Base-by-base conservation (phyloP, 2,797 vertebrate species). In the Ispidina picta region DNA sequence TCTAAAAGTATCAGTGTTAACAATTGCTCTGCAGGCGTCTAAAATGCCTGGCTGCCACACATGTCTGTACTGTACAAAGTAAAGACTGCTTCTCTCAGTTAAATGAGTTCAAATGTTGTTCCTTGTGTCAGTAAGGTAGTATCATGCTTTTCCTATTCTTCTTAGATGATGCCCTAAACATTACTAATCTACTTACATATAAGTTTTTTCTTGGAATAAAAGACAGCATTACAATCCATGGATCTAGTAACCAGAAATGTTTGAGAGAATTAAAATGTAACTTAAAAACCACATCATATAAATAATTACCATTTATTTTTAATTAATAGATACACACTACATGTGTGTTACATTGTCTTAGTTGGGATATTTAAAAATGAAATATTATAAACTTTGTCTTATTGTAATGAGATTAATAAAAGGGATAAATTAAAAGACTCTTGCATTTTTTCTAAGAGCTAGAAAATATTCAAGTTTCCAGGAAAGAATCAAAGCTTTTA, bases 401-500 rank as follows among this genome's bases (percentile, higher is more conserved):
- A 79, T 72, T 88, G 33, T 71, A 91, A 92, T 94, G 90, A 94
- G 46, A 81, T 86, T 74, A 82, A 73, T 91, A 91, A 96, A 93
- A 92, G n/a, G 26, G 65, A 93, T 58, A 78, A 93, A 95, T 95
- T 94, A 83, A 81, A 85, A 92, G 6, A 52, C 65, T 72, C 56
- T 37, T 83, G 52, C 5, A 14, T 88, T 94, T 85, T 91, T 93
- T 70, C 44, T 58, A 74, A 77, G 52, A 91, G 69, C 15, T 75
- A 85, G 82, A 94, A 85, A 86, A 87, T 84, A 88, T 82, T 94
- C 54, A 94, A 87, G 37, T 86, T 77, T 64, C 48, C 21, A 74
- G 89, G 88, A 94, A 93, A 92, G 49, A 96, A 78, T 44, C 81
- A 74, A 81, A 70, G 49, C 80, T 96, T 97, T 96, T 93, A 83